These are phyloP conservation scores for Anadara kagoshimensis DNA, from an alignment of 1,140 invertebrate genomes.

Conservation along the genomic window DNA sequence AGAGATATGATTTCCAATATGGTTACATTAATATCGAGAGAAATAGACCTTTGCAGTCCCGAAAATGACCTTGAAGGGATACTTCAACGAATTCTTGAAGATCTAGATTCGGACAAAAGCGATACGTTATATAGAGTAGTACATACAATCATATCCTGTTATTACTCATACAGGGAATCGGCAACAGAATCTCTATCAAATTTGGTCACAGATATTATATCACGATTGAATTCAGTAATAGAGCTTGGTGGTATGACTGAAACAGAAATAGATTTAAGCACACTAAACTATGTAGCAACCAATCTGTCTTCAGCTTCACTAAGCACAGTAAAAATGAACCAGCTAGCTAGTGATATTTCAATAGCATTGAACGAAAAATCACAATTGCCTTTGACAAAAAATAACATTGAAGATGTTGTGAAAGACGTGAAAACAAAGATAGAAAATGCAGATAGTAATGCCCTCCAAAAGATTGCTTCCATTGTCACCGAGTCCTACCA, in stretches of 20 bases:
- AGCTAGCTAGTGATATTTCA: not conserved
- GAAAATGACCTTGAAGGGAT: constrained; percentile 5
- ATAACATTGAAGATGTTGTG: constrained; percentile 12
- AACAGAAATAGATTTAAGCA: not conserved
- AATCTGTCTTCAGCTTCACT: constrained; percentile 5
- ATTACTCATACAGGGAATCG: constrained; percentile 20
- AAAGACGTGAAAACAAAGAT: not conserved
- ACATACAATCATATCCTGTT: constrained; percentile 28
- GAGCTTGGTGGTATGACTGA: not conserved
- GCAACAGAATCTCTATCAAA: constrained; percentile 14
- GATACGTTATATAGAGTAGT: constrained; percentile 32
- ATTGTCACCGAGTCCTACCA: not conserved
- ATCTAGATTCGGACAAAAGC: constrained; percentile 12
- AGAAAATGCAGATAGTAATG: not conserved
- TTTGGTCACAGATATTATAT: constrained; percentile 3
- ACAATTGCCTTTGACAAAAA: not conserved
- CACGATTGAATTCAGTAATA: constrained; percentile 6
- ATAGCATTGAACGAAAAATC: not conserved
- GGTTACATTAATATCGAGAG: constrained; percentile 15
- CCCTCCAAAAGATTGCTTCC: not conserved
- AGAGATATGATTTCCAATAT: constrained; percentile 32
- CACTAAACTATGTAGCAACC: constrained; percentile 6
- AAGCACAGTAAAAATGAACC: constrained; percentile 6
- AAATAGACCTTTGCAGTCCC: not conserved
- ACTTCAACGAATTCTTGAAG: constrained; percentile 13